Conservation (phyloP, 2,797 vertebrate species). For the Cichlasoma orientale region DNA sequence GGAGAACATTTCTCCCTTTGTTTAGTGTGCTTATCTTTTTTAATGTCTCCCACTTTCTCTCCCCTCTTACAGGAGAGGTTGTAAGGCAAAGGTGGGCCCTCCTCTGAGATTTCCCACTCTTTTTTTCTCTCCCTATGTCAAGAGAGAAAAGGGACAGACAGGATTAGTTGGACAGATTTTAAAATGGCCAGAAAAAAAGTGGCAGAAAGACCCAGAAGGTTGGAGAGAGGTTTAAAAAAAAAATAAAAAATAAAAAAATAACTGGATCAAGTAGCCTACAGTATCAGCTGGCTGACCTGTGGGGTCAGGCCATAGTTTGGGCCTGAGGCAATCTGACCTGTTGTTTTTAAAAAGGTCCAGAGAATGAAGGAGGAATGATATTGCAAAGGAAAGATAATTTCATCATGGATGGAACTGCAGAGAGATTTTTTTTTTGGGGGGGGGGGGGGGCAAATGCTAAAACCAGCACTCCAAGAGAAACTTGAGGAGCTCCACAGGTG, state of each 20-base stretch:
- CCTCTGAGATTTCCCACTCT: not conserved
- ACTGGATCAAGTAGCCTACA: conserved; percentile 44
- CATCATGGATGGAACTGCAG: conserved; percentile 13
- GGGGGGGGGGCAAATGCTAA: too few species aligned
- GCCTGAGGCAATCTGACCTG: conserved; percentile 49
- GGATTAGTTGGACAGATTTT: conserved; percentile 18
- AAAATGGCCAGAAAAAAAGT: conserved; percentile 24
- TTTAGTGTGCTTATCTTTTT: conserved; percentile 67
- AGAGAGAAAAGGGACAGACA: not conserved
- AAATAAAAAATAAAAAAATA: conserved; percentile 1
- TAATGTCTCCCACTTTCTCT: conserved; percentile 29
- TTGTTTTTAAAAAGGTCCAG: conserved; percentile 17
- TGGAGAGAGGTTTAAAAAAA: not conserved
- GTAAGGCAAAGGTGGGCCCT: conserved; percentile 53
- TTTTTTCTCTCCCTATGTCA: not conserved
- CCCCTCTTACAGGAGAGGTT: conserved; percentile 36
- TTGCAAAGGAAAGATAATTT: conserved; percentile 27
- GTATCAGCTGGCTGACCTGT: conserved; percentile 49
- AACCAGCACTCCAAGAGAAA: not conserved
- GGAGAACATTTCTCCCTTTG: conserved; percentile 73
- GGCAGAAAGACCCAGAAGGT: conserved; percentile 36
- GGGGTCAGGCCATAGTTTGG: conserved; percentile 42
- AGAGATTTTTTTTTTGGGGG: too few species aligned
- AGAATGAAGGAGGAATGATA: conserved; percentile 7
- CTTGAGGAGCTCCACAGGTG: not conserved